phyloP scores from a whole-genome alignment of 35 echinoderm and acorn worm species.

The Heliocidaris tuberculata region DNA sequence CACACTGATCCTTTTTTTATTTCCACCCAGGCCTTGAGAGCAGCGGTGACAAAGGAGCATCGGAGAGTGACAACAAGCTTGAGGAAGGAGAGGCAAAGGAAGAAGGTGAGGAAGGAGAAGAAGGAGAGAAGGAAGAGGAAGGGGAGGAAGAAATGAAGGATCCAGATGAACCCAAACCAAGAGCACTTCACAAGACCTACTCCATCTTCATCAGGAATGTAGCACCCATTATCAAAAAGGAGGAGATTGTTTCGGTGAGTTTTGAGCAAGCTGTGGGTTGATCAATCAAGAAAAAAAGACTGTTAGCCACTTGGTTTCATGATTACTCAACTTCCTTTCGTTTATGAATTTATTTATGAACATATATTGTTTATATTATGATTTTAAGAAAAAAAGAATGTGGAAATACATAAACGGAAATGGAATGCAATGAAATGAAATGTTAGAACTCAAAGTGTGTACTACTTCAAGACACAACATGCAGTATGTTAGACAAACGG shows the following conservation, averaged over 20 bases:
- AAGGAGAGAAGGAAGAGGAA: conserved; percentile 40
- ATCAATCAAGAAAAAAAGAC: not conserved
- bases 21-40: conserved; percentile 25
- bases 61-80: conserved; percentile 46
- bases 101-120: conserved; percentile 48
- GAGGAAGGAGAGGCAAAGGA: conserved; percentile 49
- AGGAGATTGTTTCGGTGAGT: conserved; percentile 84
- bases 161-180: conserved; percentile 68
- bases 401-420: no score
- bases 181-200: conserved; percentile 93
- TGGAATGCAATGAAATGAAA: no score
- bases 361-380: not conserved
- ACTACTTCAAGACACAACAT: no score
- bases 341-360: not conserved
- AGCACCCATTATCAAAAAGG: conserved; percentile 79
- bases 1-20: not conserved
- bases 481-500: no score
- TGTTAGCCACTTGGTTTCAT: no score
- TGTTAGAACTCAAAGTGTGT: no score
- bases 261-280: not conserved
- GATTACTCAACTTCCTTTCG: no score
- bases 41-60: not conserved
- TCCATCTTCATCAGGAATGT: conserved; percentile 93
- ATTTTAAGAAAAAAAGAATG: no score
- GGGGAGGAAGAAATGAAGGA: conserved; percentile 51